phyloP scores from a whole-genome alignment of 2,797 vertebrate genomes.

The Centroberyx gerrardi region DNA sequence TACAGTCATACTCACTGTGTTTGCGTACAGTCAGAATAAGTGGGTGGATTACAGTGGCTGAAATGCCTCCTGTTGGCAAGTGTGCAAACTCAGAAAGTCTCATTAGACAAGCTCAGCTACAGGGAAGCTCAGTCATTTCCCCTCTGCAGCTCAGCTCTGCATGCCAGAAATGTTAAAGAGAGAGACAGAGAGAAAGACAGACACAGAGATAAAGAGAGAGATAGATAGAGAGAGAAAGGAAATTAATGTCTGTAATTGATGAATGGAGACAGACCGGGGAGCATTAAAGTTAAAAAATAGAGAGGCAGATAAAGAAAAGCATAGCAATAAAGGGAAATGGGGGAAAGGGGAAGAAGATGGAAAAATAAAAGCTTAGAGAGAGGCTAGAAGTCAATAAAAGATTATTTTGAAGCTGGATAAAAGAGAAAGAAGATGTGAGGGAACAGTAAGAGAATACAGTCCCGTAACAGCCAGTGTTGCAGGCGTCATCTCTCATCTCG shows the following conservation, averaged over 20 bases:
- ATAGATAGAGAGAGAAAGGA: conserved; percentile 47
- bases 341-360: conserved; percentile 36
- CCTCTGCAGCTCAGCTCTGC: conserved; percentile 45
- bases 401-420: conserved; percentile 40
- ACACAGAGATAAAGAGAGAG: conserved; percentile 33
- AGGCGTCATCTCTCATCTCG: conserved; percentile 17
- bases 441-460: not conserved
- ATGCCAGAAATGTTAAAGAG: conserved; percentile 63
- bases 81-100: conserved; percentile 64
- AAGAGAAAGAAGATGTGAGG: conserved; percentile 11
- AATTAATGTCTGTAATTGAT: conserved; percentile 71
- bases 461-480: conserved; percentile 3
- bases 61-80: conserved; percentile 63
- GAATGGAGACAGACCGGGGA: conserved; percentile 58
- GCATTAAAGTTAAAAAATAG: conserved; percentile 46
- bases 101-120: conserved; percentile 56
- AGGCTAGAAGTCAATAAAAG: conserved; percentile 32
- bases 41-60: conserved; percentile 56
- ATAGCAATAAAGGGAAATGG: not conserved
- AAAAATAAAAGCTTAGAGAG: conserved; percentile 13
- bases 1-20: conserved; percentile 57
- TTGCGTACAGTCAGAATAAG: conserved; percentile 49
- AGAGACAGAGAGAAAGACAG: conserved; percentile 56
- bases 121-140: conserved; percentile 70
- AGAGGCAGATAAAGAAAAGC: conserved; percentile 33